A percentile compares a stretch with the other conserved stretches of the same genome.
phyloP scores from a whole-genome alignment of 2,113 vertebrate genomes.

The Ctenodactylus gundi region DNA sequence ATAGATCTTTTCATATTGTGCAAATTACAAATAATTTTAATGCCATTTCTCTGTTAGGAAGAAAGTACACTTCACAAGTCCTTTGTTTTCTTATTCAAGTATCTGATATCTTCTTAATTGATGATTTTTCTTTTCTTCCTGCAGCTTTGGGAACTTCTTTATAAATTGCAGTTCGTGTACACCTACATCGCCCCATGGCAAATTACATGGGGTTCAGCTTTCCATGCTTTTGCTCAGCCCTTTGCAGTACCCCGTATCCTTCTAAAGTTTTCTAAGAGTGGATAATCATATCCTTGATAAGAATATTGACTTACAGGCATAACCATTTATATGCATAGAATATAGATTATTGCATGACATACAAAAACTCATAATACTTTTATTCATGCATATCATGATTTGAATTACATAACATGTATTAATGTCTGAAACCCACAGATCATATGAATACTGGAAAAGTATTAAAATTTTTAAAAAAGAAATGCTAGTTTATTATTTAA shows the following conservation, averaged over 20 bases:
- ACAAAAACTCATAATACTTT: neutral
- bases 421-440: neutral
- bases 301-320: neutral
- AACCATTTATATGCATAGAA: neutral
- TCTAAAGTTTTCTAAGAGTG: neutral
- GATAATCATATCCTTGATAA: slow-evolving; percentile 11
- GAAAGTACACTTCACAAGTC: neutral
- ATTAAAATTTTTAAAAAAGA: slow-evolving; percentile 26
- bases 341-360: neutral
- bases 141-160: slow-evolving; percentile 97
- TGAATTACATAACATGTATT: neutral
- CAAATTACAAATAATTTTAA: neutral
- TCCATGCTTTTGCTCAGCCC: slow-evolving; percentile 98
- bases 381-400: neutral
- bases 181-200: slow-evolving; percentile 99
- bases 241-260: slow-evolving; percentile 99
- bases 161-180: slow-evolving; percentile 97
- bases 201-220: slow-evolving; percentile 99
- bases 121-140: neutral
- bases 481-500: neutral
- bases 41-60: neutral
- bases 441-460: neutral
- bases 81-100: slow-evolving; percentile 33
- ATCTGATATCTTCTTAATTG: neutral
- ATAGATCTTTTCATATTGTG: neutral